Base-by-base conservation (phyloP, 2,888 invertebrate species). In the Isoperla grammatica region DNA sequence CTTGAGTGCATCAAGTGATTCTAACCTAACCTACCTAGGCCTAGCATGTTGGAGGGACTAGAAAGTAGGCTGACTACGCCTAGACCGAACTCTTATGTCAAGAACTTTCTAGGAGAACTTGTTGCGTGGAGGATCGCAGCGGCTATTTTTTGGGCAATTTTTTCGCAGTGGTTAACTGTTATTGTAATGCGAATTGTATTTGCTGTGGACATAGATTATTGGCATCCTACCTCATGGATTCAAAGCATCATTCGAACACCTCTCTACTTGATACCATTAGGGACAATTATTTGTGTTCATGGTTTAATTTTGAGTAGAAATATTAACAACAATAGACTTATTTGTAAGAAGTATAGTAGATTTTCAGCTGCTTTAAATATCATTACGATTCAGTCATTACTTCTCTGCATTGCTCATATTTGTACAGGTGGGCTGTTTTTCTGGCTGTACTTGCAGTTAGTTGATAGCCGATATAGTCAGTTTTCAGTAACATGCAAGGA, bases 221-320 rank as follows among this genome's bases (percentile, higher is more conserved):
- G 86, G 45, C 84, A 86, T 69, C 87, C 86, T 0, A 61, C 84
- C 15, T 70, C 75, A 65, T 89, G 88, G 87, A 70, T 87, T n/a
- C 69, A 75, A 29, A 77, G 79, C 39, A 82, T 85, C 0, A 72
- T 86, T 63, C 68, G 76, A 13, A 78, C 60, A 76, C 81, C 56
- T 81, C 83, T 85, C 0, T 85, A 83, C 66, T 79, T 86, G 48
- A 72, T 85, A 22, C 80, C 87, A 1, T 78, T 89, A 15, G 76
- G 80, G 11, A 70, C 78, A 22, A 79, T 86, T 1, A 82, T 87
- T 9, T 81, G 86, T 62, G 77, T 85, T 5, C 87, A 88, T 74
- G 86, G 88, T n/a, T 76, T 87, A n/a, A n/a, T n/a, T n/a, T n/a
- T n/a, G n/a, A n/a, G n/a, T n/a, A n/a, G n/a, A n/a, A n/a, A n/a